phyloP scores from a whole-genome alignment of 2,113 vertebrate species.

The Neodontobutis hainanensis region DNA sequence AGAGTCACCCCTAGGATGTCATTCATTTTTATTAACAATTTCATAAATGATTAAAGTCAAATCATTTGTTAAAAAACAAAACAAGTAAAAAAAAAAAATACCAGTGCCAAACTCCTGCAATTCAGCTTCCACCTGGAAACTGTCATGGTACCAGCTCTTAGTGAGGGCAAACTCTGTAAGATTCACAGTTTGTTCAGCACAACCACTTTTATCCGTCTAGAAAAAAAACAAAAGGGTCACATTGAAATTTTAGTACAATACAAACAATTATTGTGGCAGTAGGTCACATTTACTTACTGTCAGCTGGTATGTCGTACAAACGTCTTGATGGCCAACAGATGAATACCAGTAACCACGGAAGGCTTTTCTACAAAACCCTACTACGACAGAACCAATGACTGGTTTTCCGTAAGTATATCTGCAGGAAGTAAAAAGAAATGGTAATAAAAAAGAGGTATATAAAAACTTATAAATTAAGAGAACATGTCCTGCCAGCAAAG shows the following conservation, averaged over 20 bases:
- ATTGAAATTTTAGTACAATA: neutral
- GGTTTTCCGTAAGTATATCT: conserved; percentile 82
- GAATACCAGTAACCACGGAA: conserved; percentile 7
- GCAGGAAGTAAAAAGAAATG: conserved; percentile 1
- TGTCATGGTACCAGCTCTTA: neutral
- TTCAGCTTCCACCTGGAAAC: conserved; percentile 49
- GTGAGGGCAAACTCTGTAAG: conserved; percentile 22
- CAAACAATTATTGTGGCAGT: neutral
- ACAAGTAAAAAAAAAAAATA: conserved; percentile 16
- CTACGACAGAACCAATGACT: conserved; percentile 68
- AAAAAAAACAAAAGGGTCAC: neutral
- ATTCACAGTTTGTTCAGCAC: conserved; percentile 54
- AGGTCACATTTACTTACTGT: conserved; percentile 52
- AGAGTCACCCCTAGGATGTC: conserved; percentile 57
- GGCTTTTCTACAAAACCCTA: conserved; percentile 42
- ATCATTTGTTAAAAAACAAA: neutral
- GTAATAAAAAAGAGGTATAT: neutral
- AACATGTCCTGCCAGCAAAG: neutral
- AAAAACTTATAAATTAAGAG: too few relatives aligned
- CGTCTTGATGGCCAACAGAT: accelerated
- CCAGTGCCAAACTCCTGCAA: conserved; percentile 76
- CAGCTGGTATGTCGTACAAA: conserved; percentile 59
- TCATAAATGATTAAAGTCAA: neutral
- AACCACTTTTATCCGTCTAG: conserved; percentile 75
- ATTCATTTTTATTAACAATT: neutral